These are phyloP conservation scores for Glyphotaelius pellucidus DNA, from an alignment of 2,888 invertebrate species.

Conservation along the genomic window DNA sequence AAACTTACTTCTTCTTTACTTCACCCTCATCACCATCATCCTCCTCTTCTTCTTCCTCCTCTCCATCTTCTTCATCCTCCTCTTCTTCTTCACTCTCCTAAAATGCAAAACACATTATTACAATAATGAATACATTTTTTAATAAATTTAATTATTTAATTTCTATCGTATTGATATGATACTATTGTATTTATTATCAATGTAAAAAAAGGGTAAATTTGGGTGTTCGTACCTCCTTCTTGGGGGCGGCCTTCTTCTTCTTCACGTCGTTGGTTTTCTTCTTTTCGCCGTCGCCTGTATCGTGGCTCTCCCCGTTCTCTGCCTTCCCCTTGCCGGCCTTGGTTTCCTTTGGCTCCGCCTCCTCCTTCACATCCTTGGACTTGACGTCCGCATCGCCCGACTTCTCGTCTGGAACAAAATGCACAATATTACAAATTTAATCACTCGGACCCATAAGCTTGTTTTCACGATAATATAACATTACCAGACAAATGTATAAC, in stretches of 20 bases:
- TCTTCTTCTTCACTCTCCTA: slow-evolving; percentile 70
- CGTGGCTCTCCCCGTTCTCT: slow-evolving; percentile 76
- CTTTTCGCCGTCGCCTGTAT: slow-evolving; percentile 70
- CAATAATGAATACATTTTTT: too few species aligned
- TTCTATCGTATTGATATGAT: too few species aligned
- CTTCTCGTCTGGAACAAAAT: slow-evolving; percentile 43
- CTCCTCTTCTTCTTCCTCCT: slow-evolving; percentile 67
- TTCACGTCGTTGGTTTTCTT: slow-evolving; percentile 63
- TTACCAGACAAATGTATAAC: too few species aligned
- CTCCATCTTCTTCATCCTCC: slow-evolving; percentile 75
- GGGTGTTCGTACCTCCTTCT: slow-evolving; percentile 55
- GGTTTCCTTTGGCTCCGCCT: slow-evolving; percentile 72
- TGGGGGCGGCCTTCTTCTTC: slow-evolving; percentile 60
- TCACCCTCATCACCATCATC: slow-evolving; percentile 62
- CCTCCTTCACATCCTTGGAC: slow-evolving; percentile 71
- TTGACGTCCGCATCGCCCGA: slow-evolving; percentile 52
- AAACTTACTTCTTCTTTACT: slow-evolving; percentile 38
- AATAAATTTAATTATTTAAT: too few species aligned
- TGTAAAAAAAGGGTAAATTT: not conserved
- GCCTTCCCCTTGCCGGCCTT: slow-evolving; percentile 70
- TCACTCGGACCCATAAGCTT: too few species aligned
- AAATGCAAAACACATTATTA: slow-evolving; percentile 19
- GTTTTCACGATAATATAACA: too few species aligned
- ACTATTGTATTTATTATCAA: too few species aligned
- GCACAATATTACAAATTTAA: not conserved